Conservation (phyloP, 2,113 vertebrate species). For the Pterocles burchelli region DNA sequence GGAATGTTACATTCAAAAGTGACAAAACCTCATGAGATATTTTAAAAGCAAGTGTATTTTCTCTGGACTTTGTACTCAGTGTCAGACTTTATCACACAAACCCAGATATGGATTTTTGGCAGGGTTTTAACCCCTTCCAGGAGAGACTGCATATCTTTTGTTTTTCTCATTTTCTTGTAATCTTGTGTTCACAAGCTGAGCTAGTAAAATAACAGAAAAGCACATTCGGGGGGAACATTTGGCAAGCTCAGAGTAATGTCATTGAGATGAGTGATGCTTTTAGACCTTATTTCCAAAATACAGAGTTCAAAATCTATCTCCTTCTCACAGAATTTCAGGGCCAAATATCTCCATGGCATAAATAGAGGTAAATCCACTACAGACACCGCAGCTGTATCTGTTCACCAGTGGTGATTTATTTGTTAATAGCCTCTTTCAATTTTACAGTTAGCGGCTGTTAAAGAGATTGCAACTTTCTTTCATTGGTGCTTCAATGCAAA, state of each 20-base stretch:
- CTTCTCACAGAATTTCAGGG: not conserved
- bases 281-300: not conserved
- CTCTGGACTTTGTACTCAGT: not conserved
- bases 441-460: not conserved
- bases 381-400: not conserved
- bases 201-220: not conserved
- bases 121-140: not conserved
- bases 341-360: not conserved
- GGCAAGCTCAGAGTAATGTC: not conserved
- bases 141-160: not conserved
- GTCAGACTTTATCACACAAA: slow-evolving; percentile 26
- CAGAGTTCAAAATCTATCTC: not conserved
- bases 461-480: not conserved
- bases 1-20: not conserved
- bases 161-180: slow-evolving; percentile 1
- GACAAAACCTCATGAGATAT: not conserved
- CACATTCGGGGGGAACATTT: not conserved
- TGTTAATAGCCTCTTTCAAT: not conserved
- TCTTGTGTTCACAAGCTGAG: slow-evolving; percentile 5
- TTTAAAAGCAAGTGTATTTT: not conserved
- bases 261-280: not conserved
- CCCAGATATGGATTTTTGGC: slow-evolving; percentile 19
- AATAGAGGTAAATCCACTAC: not conserved
- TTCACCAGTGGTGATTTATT: not conserved
- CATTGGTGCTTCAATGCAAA: not conserved